A percentile compares a stretch with the other conserved stretches of the same genome.
Evolutionary conservation across 92 coral and sea anemone species (phyloP).

Genomic region (Epizoanthus fatuus): DNA sequence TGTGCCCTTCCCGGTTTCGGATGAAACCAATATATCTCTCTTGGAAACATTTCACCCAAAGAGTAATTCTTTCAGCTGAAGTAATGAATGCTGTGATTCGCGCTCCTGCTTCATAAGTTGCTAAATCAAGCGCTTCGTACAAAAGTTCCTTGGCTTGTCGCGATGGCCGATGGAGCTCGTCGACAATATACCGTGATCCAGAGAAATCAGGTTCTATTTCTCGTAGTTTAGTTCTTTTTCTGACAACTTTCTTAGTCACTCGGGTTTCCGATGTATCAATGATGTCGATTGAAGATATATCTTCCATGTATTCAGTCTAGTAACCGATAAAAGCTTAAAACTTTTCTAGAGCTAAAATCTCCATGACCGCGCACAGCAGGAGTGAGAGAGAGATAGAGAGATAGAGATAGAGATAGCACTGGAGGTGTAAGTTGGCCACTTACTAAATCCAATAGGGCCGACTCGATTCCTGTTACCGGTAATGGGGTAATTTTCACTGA

Average conservation of each 20-base stretch:
- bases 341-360: neutral
- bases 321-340: neutral
- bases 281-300: neutral
- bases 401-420: neutral
- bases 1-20: neutral
- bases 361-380: slow-evolving; percentile 1
- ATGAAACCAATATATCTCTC: neutral
- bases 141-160: neutral
- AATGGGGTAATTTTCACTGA: too few relatives aligned
- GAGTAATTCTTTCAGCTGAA: neutral
- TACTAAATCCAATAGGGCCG: too few relatives aligned
- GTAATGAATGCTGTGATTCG: neutral
- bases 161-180: slow-evolving; percentile 3
- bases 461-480: too few relatives aligned
- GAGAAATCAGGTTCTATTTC: slow-evolving; percentile 12
- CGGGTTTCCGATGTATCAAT: neutral
- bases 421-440: too few relatives aligned
- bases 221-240: neutral
- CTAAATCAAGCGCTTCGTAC: neutral
- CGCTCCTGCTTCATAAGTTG: neutral
- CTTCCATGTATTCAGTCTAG: neutral
- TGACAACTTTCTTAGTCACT: neutral
- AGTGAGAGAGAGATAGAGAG: neutral
- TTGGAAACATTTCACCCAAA: neutral
- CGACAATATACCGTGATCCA: slow-evolving; percentile 11